Evolutionary conservation across 1,140 invertebrate species (phyloP).

Genomic region (Chrysoperla carnea): DNA sequence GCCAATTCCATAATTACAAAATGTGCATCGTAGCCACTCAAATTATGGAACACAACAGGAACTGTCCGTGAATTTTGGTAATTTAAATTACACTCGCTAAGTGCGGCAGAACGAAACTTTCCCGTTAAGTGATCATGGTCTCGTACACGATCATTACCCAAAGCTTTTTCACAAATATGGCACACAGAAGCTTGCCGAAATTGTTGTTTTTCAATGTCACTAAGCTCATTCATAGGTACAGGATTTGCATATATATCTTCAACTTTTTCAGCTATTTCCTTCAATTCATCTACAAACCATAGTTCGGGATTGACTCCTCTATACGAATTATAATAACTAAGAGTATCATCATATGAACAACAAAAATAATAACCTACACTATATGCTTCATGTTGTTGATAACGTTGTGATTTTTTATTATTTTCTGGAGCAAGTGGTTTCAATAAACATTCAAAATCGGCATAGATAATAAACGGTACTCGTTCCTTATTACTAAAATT

Average conservation of each 20-base stretch:
- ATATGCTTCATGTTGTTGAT: neutral
- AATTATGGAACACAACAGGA: conserved; percentile 10
- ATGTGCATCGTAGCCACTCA: conserved; percentile 8
- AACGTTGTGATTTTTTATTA: conserved; percentile 6
- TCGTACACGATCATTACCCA: conserved; percentile 1
- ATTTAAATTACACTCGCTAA: conserved; percentile 7
- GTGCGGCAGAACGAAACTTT: conserved; percentile 4
- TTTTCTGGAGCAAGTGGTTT: conserved; percentile 7
- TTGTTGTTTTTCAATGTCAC: conserved; percentile 1
- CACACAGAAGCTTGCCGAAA: neutral
- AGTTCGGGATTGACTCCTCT: neutral
- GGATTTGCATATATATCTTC: too few relatives aligned
- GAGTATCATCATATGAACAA: neutral
- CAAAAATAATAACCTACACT: conserved; percentile 1
- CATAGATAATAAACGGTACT: conserved; percentile 16
- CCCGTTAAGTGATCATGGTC: conserved; percentile 8
- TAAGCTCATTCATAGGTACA: neutral
- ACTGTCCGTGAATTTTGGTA: neutral
- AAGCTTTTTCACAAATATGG: conserved; percentile 4
- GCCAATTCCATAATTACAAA: conserved; percentile 10
- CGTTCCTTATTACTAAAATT: conserved; percentile 13
- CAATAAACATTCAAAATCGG: conserved; percentile 18
- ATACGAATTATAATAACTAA: neutral
- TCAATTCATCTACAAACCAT: neutral
- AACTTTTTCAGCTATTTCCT: too few relatives aligned